A percentile compares a stretch with the other conserved stretches of the same genome.
These are phyloP conservation scores for Corynorhinus townsendii DNA, from an alignment of 2,113 vertebrate genomes.

Conservation along the genomic window DNA sequence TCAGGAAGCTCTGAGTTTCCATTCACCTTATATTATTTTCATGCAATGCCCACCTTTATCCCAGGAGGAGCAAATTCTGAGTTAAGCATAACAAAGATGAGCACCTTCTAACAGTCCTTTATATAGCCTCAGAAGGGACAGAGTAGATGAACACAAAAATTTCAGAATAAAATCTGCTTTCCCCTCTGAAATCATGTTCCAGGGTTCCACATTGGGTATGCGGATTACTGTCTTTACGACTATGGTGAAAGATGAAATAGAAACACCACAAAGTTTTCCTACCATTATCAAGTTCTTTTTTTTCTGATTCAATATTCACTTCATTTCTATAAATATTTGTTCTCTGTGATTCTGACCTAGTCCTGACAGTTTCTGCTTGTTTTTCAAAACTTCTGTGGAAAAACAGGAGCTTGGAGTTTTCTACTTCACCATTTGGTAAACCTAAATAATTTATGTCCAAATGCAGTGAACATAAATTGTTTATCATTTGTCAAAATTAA, in stretches of 20 bases:
- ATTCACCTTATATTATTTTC: background rate
- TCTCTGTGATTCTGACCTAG: background rate
- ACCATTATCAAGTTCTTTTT: background rate
- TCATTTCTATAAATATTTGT: background rate
- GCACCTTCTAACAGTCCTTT: background rate
- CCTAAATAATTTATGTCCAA: background rate
- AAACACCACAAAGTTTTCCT: background rate
- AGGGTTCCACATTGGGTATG: background rate
- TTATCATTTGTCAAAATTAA: background rate
- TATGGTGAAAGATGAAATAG: background rate
- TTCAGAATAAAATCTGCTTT: background rate
- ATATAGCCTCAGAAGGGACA: background rate
- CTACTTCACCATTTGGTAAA: background rate
- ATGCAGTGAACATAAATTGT: background rate
- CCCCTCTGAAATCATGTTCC: background rate
- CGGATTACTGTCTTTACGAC: background rate
- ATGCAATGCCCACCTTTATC: background rate
- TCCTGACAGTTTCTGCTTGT: background rate
- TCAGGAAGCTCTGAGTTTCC: background rate
- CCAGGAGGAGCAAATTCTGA: background rate
- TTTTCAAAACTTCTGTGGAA: background rate
- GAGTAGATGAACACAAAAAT: background rate
- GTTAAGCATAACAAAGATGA: background rate
- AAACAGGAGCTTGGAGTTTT: background rate
- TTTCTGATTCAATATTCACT: background rate